Percentiles rank a stretch among this genome's conserved stretches.
Conservation (phyloP, 2,888 invertebrate genomes). For the Athalia cordata region DNA sequence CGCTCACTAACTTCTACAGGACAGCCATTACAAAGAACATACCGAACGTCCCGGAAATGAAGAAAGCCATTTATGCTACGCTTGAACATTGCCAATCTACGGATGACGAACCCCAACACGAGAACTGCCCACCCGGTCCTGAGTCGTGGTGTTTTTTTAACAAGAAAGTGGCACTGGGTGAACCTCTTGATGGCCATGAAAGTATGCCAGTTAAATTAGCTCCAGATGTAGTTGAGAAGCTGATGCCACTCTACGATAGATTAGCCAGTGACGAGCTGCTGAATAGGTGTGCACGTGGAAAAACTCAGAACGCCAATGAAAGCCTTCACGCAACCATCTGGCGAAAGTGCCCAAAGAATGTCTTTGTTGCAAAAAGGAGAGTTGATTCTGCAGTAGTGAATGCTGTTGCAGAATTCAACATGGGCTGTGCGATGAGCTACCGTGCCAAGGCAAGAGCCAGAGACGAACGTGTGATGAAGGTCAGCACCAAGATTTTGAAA, state of each 20-base stretch:
- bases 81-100: slow-evolving; percentile 48
- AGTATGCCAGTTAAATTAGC: slow-evolving; percentile 6
- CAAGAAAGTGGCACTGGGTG: slow-evolving; percentile 42
- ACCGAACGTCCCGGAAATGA: slow-evolving; percentile 48
- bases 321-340: slow-evolving; percentile 48
- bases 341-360: slow-evolving; percentile 45
- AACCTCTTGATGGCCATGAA: slow-evolving; percentile 38
- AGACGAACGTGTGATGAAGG: neutral
- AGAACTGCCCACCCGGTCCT: slow-evolving; percentile 42
- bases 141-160: slow-evolving; percentile 52
- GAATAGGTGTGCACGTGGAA: slow-evolving; percentile 41
- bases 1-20: slow-evolving; percentile 42
- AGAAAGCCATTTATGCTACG: slow-evolving; percentile 48
- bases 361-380: slow-evolving; percentile 39
- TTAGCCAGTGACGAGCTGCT: slow-evolving; percentile 37
- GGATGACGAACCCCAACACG: slow-evolving; percentile 46
- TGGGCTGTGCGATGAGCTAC: slow-evolving; percentile 30
- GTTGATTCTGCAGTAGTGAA: slow-evolving; percentile 31
- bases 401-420: slow-evolving; percentile 40
- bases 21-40: slow-evolving; percentile 48
- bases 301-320: slow-evolving; percentile 49
- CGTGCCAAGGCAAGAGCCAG: slow-evolving; percentile 6
- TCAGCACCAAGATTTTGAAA: slow-evolving; percentile 14
- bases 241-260: slow-evolving; percentile 47
- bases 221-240: slow-evolving; percentile 41